Evolutionary conservation across 2,888 invertebrate species (phyloP).

Genomic region (Eledona agricola): DNA sequence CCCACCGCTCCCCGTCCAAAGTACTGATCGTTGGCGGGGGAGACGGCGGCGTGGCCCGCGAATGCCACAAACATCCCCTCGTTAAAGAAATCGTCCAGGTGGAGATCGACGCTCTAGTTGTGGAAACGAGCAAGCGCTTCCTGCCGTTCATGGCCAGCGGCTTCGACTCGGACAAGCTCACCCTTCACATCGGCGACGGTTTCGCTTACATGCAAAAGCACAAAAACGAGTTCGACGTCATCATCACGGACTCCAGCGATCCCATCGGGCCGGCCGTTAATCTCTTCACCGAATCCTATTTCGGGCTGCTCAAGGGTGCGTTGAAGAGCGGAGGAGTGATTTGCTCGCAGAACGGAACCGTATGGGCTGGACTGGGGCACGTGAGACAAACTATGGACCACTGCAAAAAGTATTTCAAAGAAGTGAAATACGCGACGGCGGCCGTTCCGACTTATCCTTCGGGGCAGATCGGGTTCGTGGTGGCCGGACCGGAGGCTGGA

Average conservation of each 20-base stretch:
- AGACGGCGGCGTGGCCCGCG: constrained; percentile 96
- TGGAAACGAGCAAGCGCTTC: constrained; percentile 87
- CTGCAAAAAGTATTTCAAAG: constrained; percentile 80
- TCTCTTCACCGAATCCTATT: constrained; percentile 64
- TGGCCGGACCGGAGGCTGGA: constrained; percentile 80
- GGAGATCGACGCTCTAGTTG: constrained; percentile 93
- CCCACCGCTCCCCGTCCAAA: constrained; percentile 88
- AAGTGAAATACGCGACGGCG: constrained; percentile 81
- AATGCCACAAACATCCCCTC: constrained; percentile 90
- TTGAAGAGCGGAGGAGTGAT: constrained; percentile 82
- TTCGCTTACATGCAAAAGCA: constrained; percentile 93
- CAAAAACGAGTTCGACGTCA: constrained; percentile 89
- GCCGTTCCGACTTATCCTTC: constrained; percentile 96
- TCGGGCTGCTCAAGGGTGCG: constrained; percentile 79
- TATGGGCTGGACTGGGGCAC: constrained; percentile 82
- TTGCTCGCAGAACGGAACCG: constrained; percentile 86
- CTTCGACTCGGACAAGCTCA: constrained; percentile 84
- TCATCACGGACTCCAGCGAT: constrained; percentile 98
- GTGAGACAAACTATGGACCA: constrained; percentile 79
- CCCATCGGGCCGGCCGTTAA: constrained; percentile 85
- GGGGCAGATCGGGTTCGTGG: constrained; percentile 94
- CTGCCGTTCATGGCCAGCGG: constrained; percentile 92
- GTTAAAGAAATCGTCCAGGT: constrained; percentile 82
- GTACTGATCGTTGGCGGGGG: constrained; percentile 98
- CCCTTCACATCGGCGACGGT: constrained; percentile 81